phyloP scores from a whole-genome alignment of 2,888 invertebrate species.

The Epinotia brunnichana region DNA sequence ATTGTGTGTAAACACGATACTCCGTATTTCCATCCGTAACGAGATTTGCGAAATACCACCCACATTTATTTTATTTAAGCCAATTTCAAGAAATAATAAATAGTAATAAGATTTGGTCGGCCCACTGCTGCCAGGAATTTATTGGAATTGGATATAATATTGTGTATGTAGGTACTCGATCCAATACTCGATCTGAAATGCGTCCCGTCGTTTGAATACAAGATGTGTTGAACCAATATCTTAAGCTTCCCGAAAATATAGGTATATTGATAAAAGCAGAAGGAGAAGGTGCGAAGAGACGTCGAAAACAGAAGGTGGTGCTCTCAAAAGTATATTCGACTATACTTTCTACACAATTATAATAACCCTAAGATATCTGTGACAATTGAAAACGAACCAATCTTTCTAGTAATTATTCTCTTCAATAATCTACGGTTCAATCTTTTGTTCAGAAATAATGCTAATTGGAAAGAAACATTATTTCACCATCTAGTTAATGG shows the following conservation, averaged over 20 bases:
- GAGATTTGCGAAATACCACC: slow-evolving; percentile 14
- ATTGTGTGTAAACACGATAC: slow-evolving; percentile 35
- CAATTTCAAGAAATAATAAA: slow-evolving; percentile 15
- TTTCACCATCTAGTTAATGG: background rate
- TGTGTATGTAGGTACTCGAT: background rate
- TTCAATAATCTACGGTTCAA: background rate
- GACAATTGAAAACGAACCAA: background rate
- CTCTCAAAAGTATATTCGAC: background rate
- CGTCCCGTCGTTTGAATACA: no score
- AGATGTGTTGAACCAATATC: no score
- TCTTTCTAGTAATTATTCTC: no score
- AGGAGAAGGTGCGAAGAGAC: background rate
- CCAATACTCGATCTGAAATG: background rate
- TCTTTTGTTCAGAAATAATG: slow-evolving; percentile 5
- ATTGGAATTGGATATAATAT: background rate
- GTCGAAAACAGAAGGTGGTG: background rate
- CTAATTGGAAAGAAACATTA: slow-evolving; percentile 27
- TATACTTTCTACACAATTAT: background rate
- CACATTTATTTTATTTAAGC: slow-evolving; percentile 7
- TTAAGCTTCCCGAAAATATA: no score
- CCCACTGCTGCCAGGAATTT: no score
- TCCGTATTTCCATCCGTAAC: slow-evolving; percentile 31
- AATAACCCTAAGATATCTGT: background rate
- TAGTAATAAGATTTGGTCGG: background rate
- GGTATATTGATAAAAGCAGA: no score